Percentiles rank a stretch among this genome's conserved stretches.
phyloP scores from a whole-genome alignment of 2,888 invertebrate genomes.

The Drosophila borealis region DNA sequence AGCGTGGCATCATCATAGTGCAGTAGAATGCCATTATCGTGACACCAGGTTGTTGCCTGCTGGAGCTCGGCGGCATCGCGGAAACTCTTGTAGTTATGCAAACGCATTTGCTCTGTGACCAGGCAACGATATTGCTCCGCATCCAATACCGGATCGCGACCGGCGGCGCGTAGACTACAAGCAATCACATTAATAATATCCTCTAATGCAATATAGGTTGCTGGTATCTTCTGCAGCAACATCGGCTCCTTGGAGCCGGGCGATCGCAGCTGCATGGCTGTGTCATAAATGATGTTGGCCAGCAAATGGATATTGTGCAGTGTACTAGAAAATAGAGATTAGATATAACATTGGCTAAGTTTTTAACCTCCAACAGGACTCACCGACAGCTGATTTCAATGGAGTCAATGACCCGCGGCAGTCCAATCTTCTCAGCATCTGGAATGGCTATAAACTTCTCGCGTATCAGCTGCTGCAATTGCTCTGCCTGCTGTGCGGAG shows the following conservation, averaged over 20 bases:
- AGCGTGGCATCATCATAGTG: constrained; percentile 97
- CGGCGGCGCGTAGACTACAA: constrained; percentile 89
- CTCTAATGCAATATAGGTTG: constrained; percentile 97
- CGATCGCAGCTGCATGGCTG: constrained; percentile 95
- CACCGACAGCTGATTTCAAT: constrained; percentile 92
- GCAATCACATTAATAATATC: constrained; percentile 95
- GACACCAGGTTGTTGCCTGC: constrained; percentile 98
- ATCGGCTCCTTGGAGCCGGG: constrained; percentile 96
- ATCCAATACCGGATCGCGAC: constrained; percentile 92
- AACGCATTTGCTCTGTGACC: constrained; percentile 84
- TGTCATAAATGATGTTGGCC: constrained; percentile 96
- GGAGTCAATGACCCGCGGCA: constrained; percentile 96
- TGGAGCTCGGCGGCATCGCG: constrained; percentile 95
- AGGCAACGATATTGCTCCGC: constrained; percentile 90
- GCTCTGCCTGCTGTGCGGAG: constrained; percentile 86
- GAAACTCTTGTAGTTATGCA: constrained; percentile 84
- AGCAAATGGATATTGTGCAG: constrained; percentile 95
- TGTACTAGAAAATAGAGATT: constrained; percentile 86
- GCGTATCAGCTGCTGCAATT: constrained; percentile 94
- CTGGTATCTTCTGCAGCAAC: constrained; percentile 97
- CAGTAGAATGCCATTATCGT: constrained; percentile 97
- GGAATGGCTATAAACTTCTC: constrained; percentile 95
- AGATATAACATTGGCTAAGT: neutral
- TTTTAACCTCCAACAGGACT: constrained; percentile 11
- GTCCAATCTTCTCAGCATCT: constrained; percentile 97